Evolutionary conservation across 1,140 invertebrate species (phyloP).

Genomic region (Bombus vancouverensis): DNA sequence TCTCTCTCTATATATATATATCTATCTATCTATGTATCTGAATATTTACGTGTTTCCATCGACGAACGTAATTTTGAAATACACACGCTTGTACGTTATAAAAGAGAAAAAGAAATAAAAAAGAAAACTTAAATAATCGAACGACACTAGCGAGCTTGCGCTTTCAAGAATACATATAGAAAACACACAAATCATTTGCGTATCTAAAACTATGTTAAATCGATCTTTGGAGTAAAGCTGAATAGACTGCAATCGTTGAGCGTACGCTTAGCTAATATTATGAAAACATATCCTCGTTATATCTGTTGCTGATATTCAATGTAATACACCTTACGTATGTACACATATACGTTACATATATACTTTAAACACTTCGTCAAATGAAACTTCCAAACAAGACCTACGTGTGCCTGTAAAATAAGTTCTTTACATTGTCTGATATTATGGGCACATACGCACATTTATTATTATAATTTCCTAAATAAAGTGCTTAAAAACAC

Average conservation of each 20-base stretch:
- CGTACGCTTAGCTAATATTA: conserved; percentile 34
- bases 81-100: conserved; percentile 32
- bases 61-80: conserved; percentile 8
- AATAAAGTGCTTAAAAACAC: conserved; percentile 69
- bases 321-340: conserved; percentile 8
- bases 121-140: not conserved
- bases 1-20: too few species aligned
- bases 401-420: conserved; percentile 39
- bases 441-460: conserved; percentile 47
- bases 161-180: conserved; percentile 27
- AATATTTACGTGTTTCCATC: conserved; percentile 17
- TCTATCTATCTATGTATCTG: not conserved
- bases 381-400: conserved; percentile 13
- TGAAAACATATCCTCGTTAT: conserved; percentile 19
- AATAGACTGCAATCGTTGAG: conserved; percentile 44
- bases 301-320: conserved; percentile 48
- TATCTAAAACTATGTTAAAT: not conserved
- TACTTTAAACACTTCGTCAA: conserved; percentile 4
- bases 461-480: conserved; percentile 68
- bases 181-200: not conserved
- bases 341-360: not conserved
- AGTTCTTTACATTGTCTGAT: conserved; percentile 47
- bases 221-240: conserved; percentile 14
- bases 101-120: not conserved
- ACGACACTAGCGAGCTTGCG: conserved; percentile 44